Evolutionary conservation across 2,797 vertebrate species (phyloP).

Genomic region (Apogon talboti): DNA sequence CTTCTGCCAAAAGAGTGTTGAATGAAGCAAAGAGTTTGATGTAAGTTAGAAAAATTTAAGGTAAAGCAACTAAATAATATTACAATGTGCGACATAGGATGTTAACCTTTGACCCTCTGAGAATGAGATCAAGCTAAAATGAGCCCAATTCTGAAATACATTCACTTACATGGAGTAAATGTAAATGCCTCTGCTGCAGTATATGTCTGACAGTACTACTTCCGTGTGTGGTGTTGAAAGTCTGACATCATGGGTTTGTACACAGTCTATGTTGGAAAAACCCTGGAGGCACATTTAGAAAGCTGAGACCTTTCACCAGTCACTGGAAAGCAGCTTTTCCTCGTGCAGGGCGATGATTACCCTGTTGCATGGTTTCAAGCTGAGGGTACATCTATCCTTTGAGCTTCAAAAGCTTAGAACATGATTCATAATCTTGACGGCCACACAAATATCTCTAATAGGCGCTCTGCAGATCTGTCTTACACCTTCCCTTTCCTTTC

Average conservation of each 20-base stretch:
- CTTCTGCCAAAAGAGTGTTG: too few relatives aligned
- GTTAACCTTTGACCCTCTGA: too few relatives aligned
- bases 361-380: background rate
- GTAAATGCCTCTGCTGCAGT: too few relatives aligned
- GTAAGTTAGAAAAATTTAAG: too few relatives aligned
- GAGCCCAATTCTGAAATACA: too few relatives aligned
- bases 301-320: conserved; percentile 23
- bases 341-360: conserved; percentile 21
- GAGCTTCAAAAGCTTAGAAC: background rate
- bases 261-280: conserved; percentile 29
- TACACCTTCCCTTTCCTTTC: background rate
- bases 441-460: background rate
- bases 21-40: too few relatives aligned
- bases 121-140: too few relatives aligned
- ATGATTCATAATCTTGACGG: background rate
- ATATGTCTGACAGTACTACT: background rate
- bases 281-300: conserved; percentile 30
- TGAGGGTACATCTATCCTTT: background rate
- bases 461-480: background rate
- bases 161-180: background rate
- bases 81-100: too few relatives aligned
- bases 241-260: conserved; percentile 45
- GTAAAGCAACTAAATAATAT: too few relatives aligned
- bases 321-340: conserved; percentile 3
- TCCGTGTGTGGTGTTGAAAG: conserved; percentile 36